Base-by-base conservation (phyloP, 2,888 invertebrate species). In the Aelia acuminata region DNA sequence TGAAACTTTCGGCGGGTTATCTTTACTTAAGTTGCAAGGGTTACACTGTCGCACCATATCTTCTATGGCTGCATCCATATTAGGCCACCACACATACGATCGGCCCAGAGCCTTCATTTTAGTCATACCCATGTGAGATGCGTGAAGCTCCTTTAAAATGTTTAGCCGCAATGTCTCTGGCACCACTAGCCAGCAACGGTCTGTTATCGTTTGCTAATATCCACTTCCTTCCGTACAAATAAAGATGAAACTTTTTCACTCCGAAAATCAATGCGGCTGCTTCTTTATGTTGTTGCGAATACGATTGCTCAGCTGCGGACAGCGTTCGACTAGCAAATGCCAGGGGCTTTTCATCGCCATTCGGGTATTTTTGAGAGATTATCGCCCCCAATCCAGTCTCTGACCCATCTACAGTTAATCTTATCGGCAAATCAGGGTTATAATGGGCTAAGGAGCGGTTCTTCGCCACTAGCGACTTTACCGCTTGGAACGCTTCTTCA, bases 241-340 rank as follows among this genome's bases (percentile, higher is more conserved):
- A 88, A 43, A n/a, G 48, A 35, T 88, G 84, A 43, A 88, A 88
- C 39, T 88, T 26, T 49, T 47, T 88, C 31, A 84, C 88, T 39
- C 84, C 88, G n/a, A 84, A 88, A 2, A 88, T 35, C n/a, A 88
- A 48, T 5, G 5, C n/a, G 1, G 80, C 48, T 22, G 84, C 88
- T 22, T 88, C 84, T 10, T 7, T 43, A 7, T 43, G 10, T 7
- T 7, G 10, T 10, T 43, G 43, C 10, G 43, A 43, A 43, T 43
- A 43, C 43, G 7, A 4, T 43, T 43, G 4, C 10, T 43, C 43
- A 43, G 43, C 43, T 43, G 4, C 7, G 4, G 43, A 7, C 10
- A 43, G 10, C 10, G 43, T 43, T 43, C 43, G 43, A 43, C 43
- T 43, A 43, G 43, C 4, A 10, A 43, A 4, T 43, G 43, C 43